A percentile compares a stretch with the other conserved stretches of the same genome.
These are phyloP conservation scores for Pemphigus obesinymphae DNA, from an alignment of 1,140 invertebrate genomes.

Conservation along the genomic window DNA sequence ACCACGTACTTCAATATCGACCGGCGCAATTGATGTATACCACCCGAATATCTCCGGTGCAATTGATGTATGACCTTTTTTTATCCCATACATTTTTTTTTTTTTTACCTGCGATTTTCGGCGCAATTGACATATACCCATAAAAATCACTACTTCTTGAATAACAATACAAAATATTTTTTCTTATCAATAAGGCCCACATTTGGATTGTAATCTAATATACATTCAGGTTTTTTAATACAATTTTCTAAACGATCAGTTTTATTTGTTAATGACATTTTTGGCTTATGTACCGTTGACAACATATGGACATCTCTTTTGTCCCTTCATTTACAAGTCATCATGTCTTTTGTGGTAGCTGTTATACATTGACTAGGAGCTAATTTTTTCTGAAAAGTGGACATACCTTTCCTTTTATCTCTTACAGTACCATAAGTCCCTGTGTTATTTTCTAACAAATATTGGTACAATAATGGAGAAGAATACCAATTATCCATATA, in stretches of 20 bases:
- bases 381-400: conserved; percentile 45
- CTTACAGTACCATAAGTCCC: conserved; percentile 47
- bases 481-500: conserved; percentile 49
- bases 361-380: conserved; percentile 44
- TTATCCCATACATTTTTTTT: too few relatives aligned
- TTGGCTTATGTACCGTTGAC: conserved; percentile 36
- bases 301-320: conserved; percentile 46
- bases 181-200: background rate
- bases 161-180: too few relatives aligned
- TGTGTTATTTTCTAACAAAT: conserved; percentile 45
- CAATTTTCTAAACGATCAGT: background rate
- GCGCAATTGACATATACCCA: too few relatives aligned
- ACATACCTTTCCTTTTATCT: conserved; percentile 47
- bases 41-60: too few relatives aligned
- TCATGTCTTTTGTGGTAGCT: conserved; percentile 33
- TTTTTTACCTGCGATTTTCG: too few relatives aligned
- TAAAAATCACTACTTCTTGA: too few relatives aligned
- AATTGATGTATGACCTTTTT: too few relatives aligned
- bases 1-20: too few relatives aligned
- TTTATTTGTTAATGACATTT: background rate
- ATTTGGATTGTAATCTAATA: conserved; percentile 10
- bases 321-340: conserved; percentile 47
- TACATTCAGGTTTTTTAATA: background rate
- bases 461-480: conserved; percentile 45
- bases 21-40: too few relatives aligned